phyloP scores from a whole-genome alignment of 2,888 invertebrate genomes.

The Xiphydria camelus region DNA sequence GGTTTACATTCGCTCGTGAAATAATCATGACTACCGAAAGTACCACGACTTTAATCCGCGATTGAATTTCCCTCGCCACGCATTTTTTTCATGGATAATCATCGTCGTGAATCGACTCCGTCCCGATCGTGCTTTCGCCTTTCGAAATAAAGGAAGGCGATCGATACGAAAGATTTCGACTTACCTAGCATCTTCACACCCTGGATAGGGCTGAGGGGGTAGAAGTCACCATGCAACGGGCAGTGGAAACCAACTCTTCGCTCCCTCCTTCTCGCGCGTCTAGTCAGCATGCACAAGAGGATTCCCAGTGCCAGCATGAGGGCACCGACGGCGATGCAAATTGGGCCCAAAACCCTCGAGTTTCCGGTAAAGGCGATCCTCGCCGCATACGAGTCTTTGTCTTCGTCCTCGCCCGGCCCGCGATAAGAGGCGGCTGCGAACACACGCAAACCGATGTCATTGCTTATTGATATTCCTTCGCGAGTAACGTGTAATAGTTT shows the following conservation, averaged over 20 bases:
- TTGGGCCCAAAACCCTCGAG: conserved; percentile 72
- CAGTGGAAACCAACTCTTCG: conserved; percentile 76
- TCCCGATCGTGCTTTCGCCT: no score
- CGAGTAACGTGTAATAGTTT: no score
- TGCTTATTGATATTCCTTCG: no score
- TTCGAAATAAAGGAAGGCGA: no score
- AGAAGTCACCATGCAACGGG: conserved; percentile 78
- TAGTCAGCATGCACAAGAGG: conserved; percentile 68
- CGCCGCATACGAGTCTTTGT: conserved; percentile 72
- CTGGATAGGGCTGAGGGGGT: conserved; percentile 70
- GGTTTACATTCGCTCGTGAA: no score
- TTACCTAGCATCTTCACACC: conserved; percentile 51
- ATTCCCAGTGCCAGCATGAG: conserved; percentile 71
- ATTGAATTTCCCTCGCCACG: no score
- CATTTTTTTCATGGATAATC: no score
- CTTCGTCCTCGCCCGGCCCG: conserved; percentile 73
- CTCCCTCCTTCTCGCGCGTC: conserved; percentile 68
- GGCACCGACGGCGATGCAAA: conserved; percentile 74
- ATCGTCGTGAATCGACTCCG: no score
- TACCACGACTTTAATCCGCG: no score
- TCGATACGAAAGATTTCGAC: no score
- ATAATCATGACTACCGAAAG: no score
- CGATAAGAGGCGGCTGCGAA: conserved; percentile 72
- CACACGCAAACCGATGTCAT: no score
- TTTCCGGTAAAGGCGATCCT: conserved; percentile 75